Evolutionary conservation across 2,797 vertebrate species (phyloP).

Genomic region (Rhynchonycteris naso): DNA sequence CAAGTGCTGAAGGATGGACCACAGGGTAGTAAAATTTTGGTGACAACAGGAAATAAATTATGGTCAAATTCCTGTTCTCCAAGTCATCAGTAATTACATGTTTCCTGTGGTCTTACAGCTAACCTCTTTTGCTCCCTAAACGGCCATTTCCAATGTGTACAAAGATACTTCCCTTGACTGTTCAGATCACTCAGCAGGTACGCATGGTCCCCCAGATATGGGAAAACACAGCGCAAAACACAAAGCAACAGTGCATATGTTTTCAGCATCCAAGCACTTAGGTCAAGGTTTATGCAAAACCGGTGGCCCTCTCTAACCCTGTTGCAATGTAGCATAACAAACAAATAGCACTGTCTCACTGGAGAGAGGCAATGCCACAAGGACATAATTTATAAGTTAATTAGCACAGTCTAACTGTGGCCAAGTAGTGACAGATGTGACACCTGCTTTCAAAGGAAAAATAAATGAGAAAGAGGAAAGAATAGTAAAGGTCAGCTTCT

Average conservation of each 20-base stretch:
- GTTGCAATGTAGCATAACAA: conserved; percentile 65
- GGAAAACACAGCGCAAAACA: conserved; percentile 11
- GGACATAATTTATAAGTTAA: conserved; percentile 66
- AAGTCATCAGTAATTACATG: background rate
- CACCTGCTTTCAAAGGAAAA: conserved; percentile 64
- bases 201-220: background rate
- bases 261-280: conserved; percentile 55
- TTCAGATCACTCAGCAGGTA: background rate
- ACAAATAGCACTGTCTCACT: conserved; percentile 57
- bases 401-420: conserved; percentile 65
- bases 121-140: background rate
- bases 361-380: conserved; percentile 52
- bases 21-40: background rate
- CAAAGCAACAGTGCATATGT: background rate
- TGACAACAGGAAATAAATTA: background rate
- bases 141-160: background rate
- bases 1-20: background rate
- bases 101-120: background rate
- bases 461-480: conserved; percentile 40
- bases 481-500: conserved; percentile 45
- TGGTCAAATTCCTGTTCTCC: background rate
- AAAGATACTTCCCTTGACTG: conserved; percentile 11
- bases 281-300: conserved; percentile 55
- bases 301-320: conserved; percentile 60
- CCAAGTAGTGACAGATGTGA: conserved; percentile 64